Base-by-base conservation (phyloP, 2,797 vertebrate genomes). In the Sciurus vulgaris region DNA sequence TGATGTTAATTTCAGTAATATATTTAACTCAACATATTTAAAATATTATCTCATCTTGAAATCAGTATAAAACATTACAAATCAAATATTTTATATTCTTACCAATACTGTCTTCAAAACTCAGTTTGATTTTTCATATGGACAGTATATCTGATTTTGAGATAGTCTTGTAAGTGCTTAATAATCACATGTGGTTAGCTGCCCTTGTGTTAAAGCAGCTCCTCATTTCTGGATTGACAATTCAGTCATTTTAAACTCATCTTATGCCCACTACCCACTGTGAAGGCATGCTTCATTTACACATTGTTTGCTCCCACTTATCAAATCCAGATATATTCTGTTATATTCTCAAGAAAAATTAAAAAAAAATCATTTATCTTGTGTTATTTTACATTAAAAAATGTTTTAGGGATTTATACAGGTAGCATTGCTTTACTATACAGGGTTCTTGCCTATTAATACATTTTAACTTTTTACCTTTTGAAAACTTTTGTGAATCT, bases 401-500 rank as follows among this genome's bases (percentile, higher is more conserved):
- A 15, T 54, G 2, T n/a, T 92, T 94, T 67, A 30, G 61, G 30
- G 4, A n/a, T 91, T 94, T 28, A 84, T 13, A 61, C 54, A 82
- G 28, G 13, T 49, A 11, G 12, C 14, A 69, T 61, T 87, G 14
- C 44, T 86, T 95, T 96, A 67, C 33, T 63, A 78, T 30, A 41
- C 11, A 47, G 4, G 41, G 4, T 17, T 83, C 8, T 78, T 91
- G 8, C 18, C 54, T 47, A 38, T 38, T 78, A 81, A 61, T 33
- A 59, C 33, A 7, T 51, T 93, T 54, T 79, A 92, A 65, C 28
- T 63, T 89, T 90, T 3, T 61, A 51, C 59, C 24, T 59, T 91
- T 89, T 73, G 54, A 35, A 92, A 91, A 78, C 22, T 15, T 56
- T 24, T 65, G 17, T 89, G 41, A 56, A 38, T 81, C 15, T 92